Evolutionary conservation across 2,113 vertebrate species (phyloP).

Genomic region (Hassar affinis): DNA sequence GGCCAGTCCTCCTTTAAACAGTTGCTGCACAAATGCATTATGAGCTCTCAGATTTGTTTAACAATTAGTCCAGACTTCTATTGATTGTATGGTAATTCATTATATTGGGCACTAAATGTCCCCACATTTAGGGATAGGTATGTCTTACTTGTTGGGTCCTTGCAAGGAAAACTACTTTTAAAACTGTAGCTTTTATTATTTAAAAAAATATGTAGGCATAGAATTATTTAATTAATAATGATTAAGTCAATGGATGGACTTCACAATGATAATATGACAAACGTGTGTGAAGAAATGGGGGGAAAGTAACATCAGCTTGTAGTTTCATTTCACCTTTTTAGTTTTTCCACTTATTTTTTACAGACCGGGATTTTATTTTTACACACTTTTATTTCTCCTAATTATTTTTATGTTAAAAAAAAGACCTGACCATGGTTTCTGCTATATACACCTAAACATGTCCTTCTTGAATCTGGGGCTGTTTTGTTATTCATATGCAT

Average conservation of each 20-base stretch:
- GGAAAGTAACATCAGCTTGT: not conserved
- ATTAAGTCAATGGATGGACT: not conserved
- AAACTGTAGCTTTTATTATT: not conserved
- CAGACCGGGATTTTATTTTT: not conserved
- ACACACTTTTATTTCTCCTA: not conserved
- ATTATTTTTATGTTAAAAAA: not conserved
- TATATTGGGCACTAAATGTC: not conserved
- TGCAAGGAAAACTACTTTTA: not conserved
- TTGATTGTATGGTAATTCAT: not conserved
- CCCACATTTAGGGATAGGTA: not conserved
- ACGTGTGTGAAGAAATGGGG: not conserved
- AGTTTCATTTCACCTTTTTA: conserved; percentile 24
- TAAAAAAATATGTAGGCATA: not conserved
- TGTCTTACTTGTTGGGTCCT: not conserved
- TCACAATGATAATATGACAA: not conserved
- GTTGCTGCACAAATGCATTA: not conserved
- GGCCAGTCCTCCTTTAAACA: conserved; percentile 61
- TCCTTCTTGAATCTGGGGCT: not conserved
- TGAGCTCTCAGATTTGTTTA: not conserved
- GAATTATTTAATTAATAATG: not conserved
- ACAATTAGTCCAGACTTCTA: not conserved
- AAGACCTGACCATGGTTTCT: not conserved
- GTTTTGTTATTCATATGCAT: not conserved
- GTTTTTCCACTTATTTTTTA: not conserved
- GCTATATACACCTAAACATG: not conserved